Conservation (phyloP, 2,113 vertebrate genomes). For the Scomber japonicus region DNA sequence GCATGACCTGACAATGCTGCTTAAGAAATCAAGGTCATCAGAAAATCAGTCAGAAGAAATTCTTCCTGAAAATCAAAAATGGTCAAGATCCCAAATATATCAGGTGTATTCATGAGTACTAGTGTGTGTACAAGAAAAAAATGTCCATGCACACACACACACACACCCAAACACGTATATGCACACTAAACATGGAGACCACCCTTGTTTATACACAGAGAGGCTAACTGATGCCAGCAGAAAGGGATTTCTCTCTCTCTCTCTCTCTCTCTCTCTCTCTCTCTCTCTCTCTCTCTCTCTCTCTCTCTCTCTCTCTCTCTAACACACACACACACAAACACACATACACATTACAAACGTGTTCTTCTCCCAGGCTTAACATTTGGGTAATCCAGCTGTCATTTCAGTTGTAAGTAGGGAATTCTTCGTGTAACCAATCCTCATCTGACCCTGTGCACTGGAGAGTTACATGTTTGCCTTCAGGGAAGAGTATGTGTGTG, state of each 20-base stretch:
- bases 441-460: constrained; percentile 43
- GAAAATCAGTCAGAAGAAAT: no score
- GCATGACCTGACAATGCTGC: no score
- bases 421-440: constrained; percentile 68
- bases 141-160: constrained; percentile 40
- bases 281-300: no score
- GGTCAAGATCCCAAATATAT: no score
- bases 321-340: neutral
- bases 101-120: no score
- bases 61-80: no score
- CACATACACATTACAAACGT: constrained; percentile 20
- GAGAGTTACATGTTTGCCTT: constrained; percentile 47
- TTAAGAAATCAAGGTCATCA: no score
- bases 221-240: constrained; percentile 44
- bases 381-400: constrained; percentile 49
- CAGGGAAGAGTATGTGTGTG: constrained; percentile 15
- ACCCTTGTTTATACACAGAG: constrained; percentile 45
- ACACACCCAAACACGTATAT: constrained; percentile 16
- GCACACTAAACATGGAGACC: constrained; percentile 44
- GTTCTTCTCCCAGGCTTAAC: constrained; percentile 19
- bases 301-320: no score
- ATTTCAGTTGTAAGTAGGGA: constrained; percentile 54
- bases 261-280: neutral
- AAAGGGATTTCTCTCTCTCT: neutral
- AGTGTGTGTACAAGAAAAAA: neutral